These are phyloP conservation scores for Poeciliopsis prolifica DNA, from an alignment of 2,113 vertebrate genomes.

Conservation along the genomic window DNA sequence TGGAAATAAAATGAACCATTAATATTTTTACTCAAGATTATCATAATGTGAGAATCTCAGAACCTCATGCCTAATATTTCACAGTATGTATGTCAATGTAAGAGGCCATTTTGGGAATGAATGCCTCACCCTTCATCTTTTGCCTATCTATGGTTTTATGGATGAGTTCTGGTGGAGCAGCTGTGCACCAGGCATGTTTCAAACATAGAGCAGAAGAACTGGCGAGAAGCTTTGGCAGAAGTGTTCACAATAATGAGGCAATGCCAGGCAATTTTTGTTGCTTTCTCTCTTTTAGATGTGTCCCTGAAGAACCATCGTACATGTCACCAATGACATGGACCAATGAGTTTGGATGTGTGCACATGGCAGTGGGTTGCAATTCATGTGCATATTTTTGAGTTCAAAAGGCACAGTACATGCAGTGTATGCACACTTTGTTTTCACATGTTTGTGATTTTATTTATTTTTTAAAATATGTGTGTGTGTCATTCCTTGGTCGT, in stretches of 20 bases:
- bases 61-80: neutral
- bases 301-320: slow-evolving; percentile 42
- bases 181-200: slow-evolving; percentile 32
- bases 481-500: slow-evolving; percentile 34
- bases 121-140: neutral
- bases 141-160: slow-evolving; percentile 20
- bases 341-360: slow-evolving; percentile 27
- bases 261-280: slow-evolving; percentile 52
- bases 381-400: slow-evolving; percentile 10
- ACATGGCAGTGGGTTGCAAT: slow-evolving; percentile 10
- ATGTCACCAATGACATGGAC: slow-evolving; percentile 29
- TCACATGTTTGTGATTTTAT: neutral
- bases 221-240: slow-evolving; percentile 39
- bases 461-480: neutral
- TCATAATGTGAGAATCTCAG: no score
- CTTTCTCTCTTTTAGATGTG: slow-evolving; percentile 31
- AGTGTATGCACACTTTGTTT: slow-evolving; percentile 10
- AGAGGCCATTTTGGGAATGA: slow-evolving; percentile 18
- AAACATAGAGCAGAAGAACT: slow-evolving; percentile 10
- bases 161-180: slow-evolving; percentile 22
- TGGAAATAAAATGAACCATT: no score
- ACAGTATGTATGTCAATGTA: neutral
- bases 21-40: no score
- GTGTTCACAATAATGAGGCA: slow-evolving; percentile 59
- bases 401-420: slow-evolving; percentile 1